Evolutionary conservation across 1,140 invertebrate species (phyloP), one percentile per base, ranked within the genome.

Genomic region (Luehdorfia chinensis): DNA sequence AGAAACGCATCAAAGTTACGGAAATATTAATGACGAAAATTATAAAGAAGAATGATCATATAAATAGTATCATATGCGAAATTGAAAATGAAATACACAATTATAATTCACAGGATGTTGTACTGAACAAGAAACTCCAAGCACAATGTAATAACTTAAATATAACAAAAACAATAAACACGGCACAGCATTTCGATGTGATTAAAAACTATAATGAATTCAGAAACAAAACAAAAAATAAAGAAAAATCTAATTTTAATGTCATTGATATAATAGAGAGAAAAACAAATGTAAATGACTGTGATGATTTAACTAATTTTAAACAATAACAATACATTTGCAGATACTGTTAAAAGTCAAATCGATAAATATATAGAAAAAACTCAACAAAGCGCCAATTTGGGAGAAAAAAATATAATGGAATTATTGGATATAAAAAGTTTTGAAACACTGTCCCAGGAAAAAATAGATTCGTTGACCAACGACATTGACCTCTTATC

Each of bases 21-120:
- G 39, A 49, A 19, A 45, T 47, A 33, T 59, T 36, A 51, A 55
- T 16, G 27, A 41, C 25, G 51, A 69, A 14, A 47, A 76, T 14
- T 55, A 53, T 41, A 32, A 63, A 11, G 62, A 75, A 19, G n/a
- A 64, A 75, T 25, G 39, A 56, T n/a, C 47, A 72, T 50, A 59
- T 83, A 23, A 55, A 67, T 28, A 60, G 50, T 14, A 73, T 85
- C 46, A 47, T 84, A 30, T 55, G 58, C 28, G 59, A 70, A 39
- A 81, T 83, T 34, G 81, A 85, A 67, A 61, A 51, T 39, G 75
- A 85, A 70, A 80, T 79, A 13, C 43, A 47, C 27, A 15, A 31
- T 3, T 28, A 25, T 8, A 52, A 44, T 16, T 34, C 1, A 37
- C 13, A 33, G 4, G 7, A 18, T 15, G 8, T 37, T 45, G 12